A percentile compares a stretch with the other conserved stretches of the same genome.
These are phyloP conservation scores for Chrysolina haemoptera DNA, from an alignment of 2,888 invertebrate genomes.

Conservation along the genomic window DNA sequence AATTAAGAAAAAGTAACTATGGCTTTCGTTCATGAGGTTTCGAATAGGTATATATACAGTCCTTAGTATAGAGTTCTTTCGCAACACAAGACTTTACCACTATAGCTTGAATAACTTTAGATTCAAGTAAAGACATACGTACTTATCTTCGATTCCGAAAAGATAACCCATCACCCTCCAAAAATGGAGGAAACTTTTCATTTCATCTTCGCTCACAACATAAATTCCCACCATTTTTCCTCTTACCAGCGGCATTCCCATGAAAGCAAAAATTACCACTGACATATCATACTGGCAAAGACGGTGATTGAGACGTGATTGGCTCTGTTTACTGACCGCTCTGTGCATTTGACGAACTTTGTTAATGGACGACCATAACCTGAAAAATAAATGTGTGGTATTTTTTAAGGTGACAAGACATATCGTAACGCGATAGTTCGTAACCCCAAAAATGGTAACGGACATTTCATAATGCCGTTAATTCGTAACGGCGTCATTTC, in stretches of 20 bases:
- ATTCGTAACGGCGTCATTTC: too few relatives aligned
- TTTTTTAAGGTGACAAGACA: too few relatives aligned
- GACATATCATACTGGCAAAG: conserved; percentile 89
- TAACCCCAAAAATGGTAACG: too few relatives aligned
- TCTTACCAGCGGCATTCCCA: conserved; percentile 79
- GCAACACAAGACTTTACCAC: too few relatives aligned
- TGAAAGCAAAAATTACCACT: conserved; percentile 89
- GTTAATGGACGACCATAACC: conserved; percentile 79
- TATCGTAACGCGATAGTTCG: too few relatives aligned
- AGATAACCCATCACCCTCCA: conserved; percentile 88
- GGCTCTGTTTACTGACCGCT: conserved; percentile 73
- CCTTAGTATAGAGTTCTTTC: too few relatives aligned
- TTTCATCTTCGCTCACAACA: conserved; percentile 74
- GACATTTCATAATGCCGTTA: too few relatives aligned
- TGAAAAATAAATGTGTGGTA: conserved; percentile 62
- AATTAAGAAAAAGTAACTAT: too few relatives aligned
- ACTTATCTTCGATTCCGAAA: conserved; percentile 88
- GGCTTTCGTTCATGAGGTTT: too few relatives aligned
- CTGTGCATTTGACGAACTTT: conserved; percentile 80
- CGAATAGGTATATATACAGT: too few relatives aligned
- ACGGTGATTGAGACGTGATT: conserved; percentile 70
- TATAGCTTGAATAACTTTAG: too few relatives aligned
- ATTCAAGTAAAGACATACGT: conserved; percentile 58
- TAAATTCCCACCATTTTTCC: conserved; percentile 75
- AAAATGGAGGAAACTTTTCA: conserved; percentile 84